These are phyloP conservation scores for Narcine bancroftii DNA, from an alignment of 2,113 vertebrate genomes.

Conservation along the genomic window DNA sequence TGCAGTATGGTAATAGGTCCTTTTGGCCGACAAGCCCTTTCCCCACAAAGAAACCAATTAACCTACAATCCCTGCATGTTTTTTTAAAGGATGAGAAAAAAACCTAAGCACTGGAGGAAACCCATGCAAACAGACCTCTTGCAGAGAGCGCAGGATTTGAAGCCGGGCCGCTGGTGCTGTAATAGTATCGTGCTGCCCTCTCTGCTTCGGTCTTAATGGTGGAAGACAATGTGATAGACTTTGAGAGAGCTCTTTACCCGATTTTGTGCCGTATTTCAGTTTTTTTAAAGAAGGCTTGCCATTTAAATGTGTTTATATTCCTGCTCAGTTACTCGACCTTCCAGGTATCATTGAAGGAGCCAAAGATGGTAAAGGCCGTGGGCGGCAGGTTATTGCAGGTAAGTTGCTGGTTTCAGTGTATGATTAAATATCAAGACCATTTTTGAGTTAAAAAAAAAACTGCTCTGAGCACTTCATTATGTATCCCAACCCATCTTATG, in stretches of 20 bases:
- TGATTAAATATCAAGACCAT: neutral
- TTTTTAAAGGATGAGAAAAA: too few relatives aligned
- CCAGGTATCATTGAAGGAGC: slow-evolving; percentile 98
- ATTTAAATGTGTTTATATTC: neutral
- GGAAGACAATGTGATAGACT: neutral
- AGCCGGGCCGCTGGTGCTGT: too few relatives aligned
- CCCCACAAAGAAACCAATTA: too few relatives aligned
- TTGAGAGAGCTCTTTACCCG: neutral
- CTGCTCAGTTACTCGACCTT: slow-evolving; percentile 80
- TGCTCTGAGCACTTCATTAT: neutral
- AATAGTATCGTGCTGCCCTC: too few relatives aligned
- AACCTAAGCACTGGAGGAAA: too few relatives aligned
- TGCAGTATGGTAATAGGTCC: too few relatives aligned
- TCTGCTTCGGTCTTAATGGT: too few relatives aligned
- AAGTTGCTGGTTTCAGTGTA: slow-evolving; percentile 40
- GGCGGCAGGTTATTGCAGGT: slow-evolving; percentile 95
- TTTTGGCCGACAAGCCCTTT: too few relatives aligned
- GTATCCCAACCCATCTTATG: neutral
- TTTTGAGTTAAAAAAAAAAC: neutral
- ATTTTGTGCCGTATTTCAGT: neutral
- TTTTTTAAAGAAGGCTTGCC: neutral
- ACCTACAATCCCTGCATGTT: too few relatives aligned
- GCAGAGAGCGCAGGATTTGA: too few relatives aligned
- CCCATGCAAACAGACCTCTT: too few relatives aligned
- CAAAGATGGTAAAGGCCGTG: slow-evolving; percentile 95